Conservation (phyloP, 2,888 invertebrate species). For the Osmoderma eremita region DNA sequence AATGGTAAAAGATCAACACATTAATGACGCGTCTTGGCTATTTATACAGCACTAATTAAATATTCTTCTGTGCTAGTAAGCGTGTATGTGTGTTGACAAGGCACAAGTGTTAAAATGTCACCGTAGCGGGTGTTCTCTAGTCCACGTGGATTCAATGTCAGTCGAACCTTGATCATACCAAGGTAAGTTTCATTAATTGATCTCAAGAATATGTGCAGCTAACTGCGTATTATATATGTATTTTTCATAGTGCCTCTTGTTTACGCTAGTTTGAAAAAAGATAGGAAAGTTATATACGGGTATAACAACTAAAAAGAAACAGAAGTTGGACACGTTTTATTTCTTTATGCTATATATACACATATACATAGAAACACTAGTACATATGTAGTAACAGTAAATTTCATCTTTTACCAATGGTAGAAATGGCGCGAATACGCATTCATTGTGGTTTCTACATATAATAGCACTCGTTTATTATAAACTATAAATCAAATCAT, state of each 20-base stretch:
- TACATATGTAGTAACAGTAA: conserved; percentile 1
- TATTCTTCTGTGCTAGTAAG: conserved; percentile 32
- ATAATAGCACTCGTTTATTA: conserved; percentile 34
- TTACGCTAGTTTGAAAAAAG: conserved; percentile 13
- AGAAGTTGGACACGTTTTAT: conserved; percentile 1
- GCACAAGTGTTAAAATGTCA: conserved; percentile 45
- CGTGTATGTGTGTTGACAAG: conserved; percentile 33
- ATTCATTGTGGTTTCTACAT: conserved; percentile 23
- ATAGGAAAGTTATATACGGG: background rate
- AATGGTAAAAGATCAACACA: conserved; percentile 31
- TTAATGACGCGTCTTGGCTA: conserved; percentile 24
- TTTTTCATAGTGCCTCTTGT: conserved; percentile 26
- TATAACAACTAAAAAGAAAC: conserved; percentile 12
- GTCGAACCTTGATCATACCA: conserved; percentile 52
- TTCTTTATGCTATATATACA: background rate
- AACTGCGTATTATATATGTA: conserved; percentile 41
- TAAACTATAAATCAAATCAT: conserved; percentile 45
- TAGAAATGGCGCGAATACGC: background rate
- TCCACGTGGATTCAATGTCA: conserved; percentile 51
- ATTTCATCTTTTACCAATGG: conserved; percentile 13
- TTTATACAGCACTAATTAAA: conserved; percentile 36
- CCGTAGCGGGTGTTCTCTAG: conserved; percentile 47
- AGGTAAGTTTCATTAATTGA: conserved; percentile 48
- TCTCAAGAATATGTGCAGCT: conserved; percentile 48
- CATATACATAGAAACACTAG: background rate